Evolutionary conservation across 2,113 vertebrate species (phyloP).

Genomic region (Stercorarius parasiticus): DNA sequence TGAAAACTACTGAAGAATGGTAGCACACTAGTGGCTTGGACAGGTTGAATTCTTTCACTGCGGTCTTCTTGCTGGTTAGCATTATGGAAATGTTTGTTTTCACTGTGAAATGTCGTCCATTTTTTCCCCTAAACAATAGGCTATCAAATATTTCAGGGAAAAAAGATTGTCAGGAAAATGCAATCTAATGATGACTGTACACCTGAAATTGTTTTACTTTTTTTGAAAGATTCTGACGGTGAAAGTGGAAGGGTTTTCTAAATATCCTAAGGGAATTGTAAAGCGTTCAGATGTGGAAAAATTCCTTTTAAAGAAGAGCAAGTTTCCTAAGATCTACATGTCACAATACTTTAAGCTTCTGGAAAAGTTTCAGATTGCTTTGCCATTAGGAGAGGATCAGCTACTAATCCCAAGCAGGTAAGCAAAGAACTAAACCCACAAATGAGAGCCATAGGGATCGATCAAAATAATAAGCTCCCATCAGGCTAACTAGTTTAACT

Average conservation of each 20-base stretch:
- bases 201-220: conserved; percentile 21
- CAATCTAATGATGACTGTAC: background rate
- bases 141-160: background rate
- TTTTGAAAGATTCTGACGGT: conserved; percentile 78
- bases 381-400: conserved; percentile 89
- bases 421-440: background rate
- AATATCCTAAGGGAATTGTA: conserved; percentile 85
- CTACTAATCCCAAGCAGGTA: conserved; percentile 94
- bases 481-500: background rate
- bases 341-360: conserved; percentile 90
- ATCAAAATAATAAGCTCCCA: background rate
- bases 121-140: background rate
- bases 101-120: background rate
- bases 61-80: background rate
- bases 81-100: background rate
- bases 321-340: conserved; percentile 87
- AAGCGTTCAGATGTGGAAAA: conserved; percentile 84
- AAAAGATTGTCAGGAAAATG: background rate
- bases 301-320: conserved; percentile 84
- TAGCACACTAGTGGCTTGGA: background rate
- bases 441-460: background rate
- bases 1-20: background rate
- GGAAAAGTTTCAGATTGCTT: conserved; percentile 94
- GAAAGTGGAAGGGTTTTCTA: conserved; percentile 78
- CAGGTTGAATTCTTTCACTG: background rate